Conservation (phyloP, 2,113 vertebrate genomes). For the Bubalus kerabau region DNA sequence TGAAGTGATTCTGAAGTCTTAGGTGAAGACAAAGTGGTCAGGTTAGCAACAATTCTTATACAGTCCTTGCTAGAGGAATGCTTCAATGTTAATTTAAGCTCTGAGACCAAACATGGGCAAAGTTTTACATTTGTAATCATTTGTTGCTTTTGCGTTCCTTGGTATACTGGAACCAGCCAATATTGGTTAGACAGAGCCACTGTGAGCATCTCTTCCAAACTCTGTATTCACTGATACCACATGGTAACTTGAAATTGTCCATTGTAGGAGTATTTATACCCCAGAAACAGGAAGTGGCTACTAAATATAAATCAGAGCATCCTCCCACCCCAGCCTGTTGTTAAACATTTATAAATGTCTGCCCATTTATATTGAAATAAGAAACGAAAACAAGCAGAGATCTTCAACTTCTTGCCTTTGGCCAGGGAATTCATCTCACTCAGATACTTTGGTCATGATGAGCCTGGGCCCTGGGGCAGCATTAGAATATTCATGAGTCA, state of each 20-base stretch:
- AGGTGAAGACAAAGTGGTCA: not conserved
- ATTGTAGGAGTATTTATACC: not conserved
- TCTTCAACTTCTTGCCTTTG: not conserved
- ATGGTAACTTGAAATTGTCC: not conserved
- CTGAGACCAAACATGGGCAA: not conserved
- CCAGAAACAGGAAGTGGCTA: not conserved
- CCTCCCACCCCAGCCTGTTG: not conserved
- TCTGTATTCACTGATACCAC: not conserved
- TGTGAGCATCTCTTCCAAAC: not conserved
- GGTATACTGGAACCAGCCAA: not conserved
- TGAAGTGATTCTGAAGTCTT: not conserved
- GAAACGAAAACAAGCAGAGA: slow-evolving; percentile 10
- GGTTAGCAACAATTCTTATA: not conserved
- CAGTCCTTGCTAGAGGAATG: not conserved
- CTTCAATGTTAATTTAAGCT: not conserved
- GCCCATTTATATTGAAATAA: not conserved
- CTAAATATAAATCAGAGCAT: not conserved
- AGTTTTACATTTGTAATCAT: not conserved
- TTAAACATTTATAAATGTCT: not conserved
- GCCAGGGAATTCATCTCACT: not conserved
- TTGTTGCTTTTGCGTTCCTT: not conserved
- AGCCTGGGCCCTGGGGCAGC: not conserved
- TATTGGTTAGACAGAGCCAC: too few species aligned
- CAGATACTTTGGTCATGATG: not conserved
- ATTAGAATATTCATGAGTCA: slow-evolving; percentile 8